Evolutionary conservation across 2,888 invertebrate genomes (phyloP), one percentile per base, ranked within the genome.

Genomic region (Xylota segnis): DNA sequence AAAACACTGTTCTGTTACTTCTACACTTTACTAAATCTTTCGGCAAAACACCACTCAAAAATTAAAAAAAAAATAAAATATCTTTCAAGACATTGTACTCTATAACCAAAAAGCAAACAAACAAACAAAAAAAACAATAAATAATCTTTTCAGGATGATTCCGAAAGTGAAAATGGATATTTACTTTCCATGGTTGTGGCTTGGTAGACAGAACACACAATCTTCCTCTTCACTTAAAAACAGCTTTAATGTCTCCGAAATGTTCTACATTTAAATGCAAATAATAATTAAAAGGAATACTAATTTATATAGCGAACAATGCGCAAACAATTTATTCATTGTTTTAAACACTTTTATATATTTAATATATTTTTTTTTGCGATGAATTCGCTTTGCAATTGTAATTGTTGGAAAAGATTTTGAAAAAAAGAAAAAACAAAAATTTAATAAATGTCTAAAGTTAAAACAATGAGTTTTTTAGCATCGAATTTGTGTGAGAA

Each of bases 141-240:
- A 65, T 59, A 50, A 70, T 77, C 76, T 84, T 94, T 94, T 92
- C 95, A 96, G 96, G 95, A 95, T 92, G 95, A 95, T 91, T 92
- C 94, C 91, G 93, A 93, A 91, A 94, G 94, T 90, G 93, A 94
- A 88, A 93, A 94, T 91, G 95, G 95, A 92, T 93, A 94, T 92
- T 93, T 95, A 91, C 94, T 96, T 91, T 94, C 94, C 90, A 93
- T 94, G 89, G 91, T 95, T 93, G 93, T 93, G 92, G 94, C 94
- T 92, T 95, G 94, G 91, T 92, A 92, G 89, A 89, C 68, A 61
- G 29, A 37, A 52, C 43, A 71, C 37, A 45, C 23, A 63, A 47
- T 23, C 27, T n/a, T 72, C 54, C 59, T 56, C 52, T 71, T 86
- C 47, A 18, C 45, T 37, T 10, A 14, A 75, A n/a, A 34, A 58